A percentile compares a stretch with the other conserved stretches of the same genome.
Conservation (phyloP, 2,113 vertebrate genomes). For the Caranx melampygus region DNA sequence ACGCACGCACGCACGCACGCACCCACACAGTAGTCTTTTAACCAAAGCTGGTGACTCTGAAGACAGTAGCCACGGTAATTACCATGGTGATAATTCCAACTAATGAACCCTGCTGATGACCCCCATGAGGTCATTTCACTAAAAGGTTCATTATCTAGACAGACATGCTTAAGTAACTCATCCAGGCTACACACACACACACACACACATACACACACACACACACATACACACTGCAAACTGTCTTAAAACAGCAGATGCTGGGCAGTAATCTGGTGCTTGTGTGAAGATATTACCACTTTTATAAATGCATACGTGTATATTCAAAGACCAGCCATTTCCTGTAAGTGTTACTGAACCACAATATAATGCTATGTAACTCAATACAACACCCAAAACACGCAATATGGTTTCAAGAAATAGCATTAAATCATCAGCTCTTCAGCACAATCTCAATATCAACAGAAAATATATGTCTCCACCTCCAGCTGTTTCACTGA, state of each 20-base stretch:
- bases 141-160: slow-evolving; percentile 52
- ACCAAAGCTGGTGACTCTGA: slow-evolving; percentile 9
- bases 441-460: too few species aligned
- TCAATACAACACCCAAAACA: too few species aligned
- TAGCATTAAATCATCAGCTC: too few species aligned
- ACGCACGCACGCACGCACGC: background rate
- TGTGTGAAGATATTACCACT: background rate
- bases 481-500: too few species aligned
- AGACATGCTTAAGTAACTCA: slow-evolving; percentile 40
- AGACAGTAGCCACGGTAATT: slow-evolving; percentile 36
- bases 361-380: too few species aligned
- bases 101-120: slow-evolving; percentile 44
- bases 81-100: slow-evolving; percentile 16
- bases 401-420: too few species aligned
- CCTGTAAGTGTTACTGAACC: too few species aligned
- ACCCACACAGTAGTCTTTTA: background rate
- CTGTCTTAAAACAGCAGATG: background rate
- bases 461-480: too few species aligned
- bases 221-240: background rate
- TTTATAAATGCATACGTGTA: background rate
- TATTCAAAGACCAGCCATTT: too few species aligned
- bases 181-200: background rate
- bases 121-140: slow-evolving; percentile 55
- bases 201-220: slow-evolving; percentile 3
- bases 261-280: background rate